Evolutionary conservation across 2,888 invertebrate species (phyloP).

Genomic region (Latheticus oryzae): DNA sequence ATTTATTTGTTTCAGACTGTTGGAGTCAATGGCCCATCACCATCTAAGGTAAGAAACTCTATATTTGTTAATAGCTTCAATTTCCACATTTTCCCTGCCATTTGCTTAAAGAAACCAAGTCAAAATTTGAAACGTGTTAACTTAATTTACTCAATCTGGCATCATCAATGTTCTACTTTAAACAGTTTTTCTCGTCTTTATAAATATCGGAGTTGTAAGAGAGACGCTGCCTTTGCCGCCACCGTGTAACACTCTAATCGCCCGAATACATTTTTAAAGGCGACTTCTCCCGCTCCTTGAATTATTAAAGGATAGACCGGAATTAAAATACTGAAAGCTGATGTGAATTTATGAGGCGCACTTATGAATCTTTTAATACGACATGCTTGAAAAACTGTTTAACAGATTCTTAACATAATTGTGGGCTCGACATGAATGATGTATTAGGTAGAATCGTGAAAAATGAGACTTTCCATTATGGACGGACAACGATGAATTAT

Average conservation of each 20-base stretch:
- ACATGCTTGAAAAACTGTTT: conserved; percentile 50
- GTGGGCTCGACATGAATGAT: conserved; percentile 50
- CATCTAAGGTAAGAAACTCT: conserved; percentile 35
- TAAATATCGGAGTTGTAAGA: conserved; percentile 48
- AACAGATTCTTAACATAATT: conserved; percentile 52
- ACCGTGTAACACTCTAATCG: conserved; percentile 54
- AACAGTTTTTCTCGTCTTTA: conserved; percentile 55
- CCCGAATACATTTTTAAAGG: conserved; percentile 56
- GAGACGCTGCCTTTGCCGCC: conserved; percentile 47
- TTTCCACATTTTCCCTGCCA: conserved; percentile 37
- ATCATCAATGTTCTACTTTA: conserved; percentile 56
- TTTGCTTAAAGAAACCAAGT: conserved; percentile 19
- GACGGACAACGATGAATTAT: neutral
- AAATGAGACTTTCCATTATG: conserved; percentile 11
- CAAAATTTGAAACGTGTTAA: conserved; percentile 48
- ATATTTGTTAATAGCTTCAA: conserved; percentile 27
- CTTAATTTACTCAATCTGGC: conserved; percentile 55
- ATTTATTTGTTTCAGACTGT: conserved; percentile 38
- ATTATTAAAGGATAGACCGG: conserved; percentile 56
- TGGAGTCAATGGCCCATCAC: conserved; percentile 21
- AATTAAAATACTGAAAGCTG: conserved; percentile 54
- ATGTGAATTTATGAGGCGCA: conserved; percentile 50
- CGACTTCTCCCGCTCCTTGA: conserved; percentile 53
- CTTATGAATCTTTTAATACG: conserved; percentile 49
- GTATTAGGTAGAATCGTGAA: conserved; percentile 42